These are phyloP conservation scores for Pogonocherus hispidulus DNA, from an alignment of 2,888 invertebrate genomes.

Conservation along the genomic window DNA sequence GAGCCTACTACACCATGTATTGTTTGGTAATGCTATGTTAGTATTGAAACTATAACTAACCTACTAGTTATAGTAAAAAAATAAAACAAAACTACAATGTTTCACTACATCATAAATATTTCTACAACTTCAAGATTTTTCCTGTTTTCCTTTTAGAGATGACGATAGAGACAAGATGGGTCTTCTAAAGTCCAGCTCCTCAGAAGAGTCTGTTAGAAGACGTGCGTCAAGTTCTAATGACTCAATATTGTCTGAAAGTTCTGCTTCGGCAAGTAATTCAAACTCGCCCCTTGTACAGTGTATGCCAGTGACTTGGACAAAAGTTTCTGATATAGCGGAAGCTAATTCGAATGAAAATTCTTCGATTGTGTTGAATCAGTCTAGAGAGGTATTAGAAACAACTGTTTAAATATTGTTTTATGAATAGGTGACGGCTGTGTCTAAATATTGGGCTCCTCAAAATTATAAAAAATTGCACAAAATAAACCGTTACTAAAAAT, in stretches of 20 bases:
- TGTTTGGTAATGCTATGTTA: too few species aligned
- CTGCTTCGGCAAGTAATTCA: conserved; percentile 59
- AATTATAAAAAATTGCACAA: conserved; percentile 6
- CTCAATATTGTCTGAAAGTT: conserved; percentile 72
- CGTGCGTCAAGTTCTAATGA: conserved; percentile 75
- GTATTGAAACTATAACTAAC: too few species aligned
- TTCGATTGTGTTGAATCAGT: conserved; percentile 59
- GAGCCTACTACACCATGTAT: too few species aligned
- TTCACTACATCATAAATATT: too few species aligned
- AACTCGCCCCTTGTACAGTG: conserved; percentile 63
- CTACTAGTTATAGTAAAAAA: too few species aligned
- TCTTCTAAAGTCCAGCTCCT: conserved; percentile 73
- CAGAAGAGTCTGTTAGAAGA: conserved; percentile 74
- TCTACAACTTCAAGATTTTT: too few species aligned
- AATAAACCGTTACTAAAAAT: neutral
- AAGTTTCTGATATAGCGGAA: conserved; percentile 66
- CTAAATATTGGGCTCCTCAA: conserved; percentile 37
- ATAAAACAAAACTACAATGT: too few species aligned
- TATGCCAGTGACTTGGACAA: conserved; percentile 65
- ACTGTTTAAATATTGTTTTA: conserved; percentile 71
- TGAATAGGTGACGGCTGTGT: conserved; percentile 48
- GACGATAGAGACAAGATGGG: conserved; percentile 75
- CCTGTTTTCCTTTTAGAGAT: conserved; percentile 69
- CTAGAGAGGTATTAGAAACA: conserved; percentile 79
- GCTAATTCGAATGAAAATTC: conserved; percentile 59